Base-by-base conservation (phyloP, 2,797 vertebrate species). In the Sebastiscus tertius region DNA sequence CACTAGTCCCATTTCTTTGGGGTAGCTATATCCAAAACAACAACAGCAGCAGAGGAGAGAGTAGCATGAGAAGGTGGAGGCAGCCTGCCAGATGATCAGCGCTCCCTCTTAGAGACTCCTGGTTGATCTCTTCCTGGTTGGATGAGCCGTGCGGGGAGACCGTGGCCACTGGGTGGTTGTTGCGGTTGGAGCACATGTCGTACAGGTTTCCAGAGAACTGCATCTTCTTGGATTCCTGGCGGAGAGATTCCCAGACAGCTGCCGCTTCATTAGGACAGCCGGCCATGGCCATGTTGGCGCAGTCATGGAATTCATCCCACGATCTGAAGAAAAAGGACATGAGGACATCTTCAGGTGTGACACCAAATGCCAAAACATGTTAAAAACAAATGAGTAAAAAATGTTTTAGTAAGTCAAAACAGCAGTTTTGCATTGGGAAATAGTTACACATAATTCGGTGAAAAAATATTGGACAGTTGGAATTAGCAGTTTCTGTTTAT, bases 181-280 rank as follows among this genome's bases (percentile, higher is more conserved):
- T 78, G 13, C 93, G 95, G 33, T 95, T 81, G 5, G 96, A 95
- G 88, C 98, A 99, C 88, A 98, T 95, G 88, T 97, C 95, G 27
- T 98, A 97, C 65, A 99, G 95, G 91, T 98, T 99, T 56, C 97
- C 97, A 1, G 97, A 97, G 89, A 97, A 97, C 73, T 97, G 96
- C 89, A 96, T 97, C 88, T 96, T 97, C 83, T 96, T 96, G 77
- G 97, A 98, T 74, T 99, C 97, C 85, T 96, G 95, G 29, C 97
- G 96, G 82, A 99, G 95, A 2, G 97, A 99, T 77, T 98, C 97
- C 97, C 98, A 99, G 31, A 98, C 96, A 0, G 96, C 93, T 0
- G 97, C 96, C 0, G 97, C 96, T 72, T 98, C 97, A 54, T 97
- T 95, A 0, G 97, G 97, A 88, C 97, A 99, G 66, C 95, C 94